Evolutionary conservation across 2,797 vertebrate genomes (phyloP), one percentile per base, ranked within the genome.

Genomic region (Cottoperca gobio): DNA sequence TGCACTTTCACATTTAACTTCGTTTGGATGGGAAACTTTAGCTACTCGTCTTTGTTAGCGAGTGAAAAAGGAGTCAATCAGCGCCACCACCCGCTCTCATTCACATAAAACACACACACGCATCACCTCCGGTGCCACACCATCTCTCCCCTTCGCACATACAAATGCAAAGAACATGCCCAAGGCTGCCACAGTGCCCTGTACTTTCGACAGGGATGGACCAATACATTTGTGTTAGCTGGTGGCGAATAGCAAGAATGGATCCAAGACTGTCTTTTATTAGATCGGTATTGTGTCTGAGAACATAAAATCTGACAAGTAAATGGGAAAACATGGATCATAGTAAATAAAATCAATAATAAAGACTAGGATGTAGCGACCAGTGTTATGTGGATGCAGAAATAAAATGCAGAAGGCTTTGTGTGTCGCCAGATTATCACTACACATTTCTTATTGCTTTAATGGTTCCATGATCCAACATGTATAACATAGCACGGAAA

Each of bases 321-420:
- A 90, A 92, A 91, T 92, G 88, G 88, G 88, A 91, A 89, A 88
- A 87, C 90, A 91, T 94, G 88, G 88, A 90, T 91, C 90, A 90
- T 66, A 19, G 28, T 40, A 58, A 63, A 86, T 79, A 88, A 87
- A 80, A 88, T 90, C 89, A 73, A 91, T 91, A 86, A 72, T 70
- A 86, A 83, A 83, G 83, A 78, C 68, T 16, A 49, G 79, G 73
- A 90, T 70, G 78, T 76, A 74, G 85, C 33, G 52, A 64, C 26
- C 42, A 31, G 48, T 14, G 69, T 64, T 77, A 67, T 53, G 72
- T 37, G 81, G 62, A 61, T 31, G 72, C 28, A n/a, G n/a, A n/a
- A n/a, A n/a, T n/a, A n/a, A n/a, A n/a, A n/a, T n/a, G n/a, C n/a
- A 11, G 46, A 6, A 5, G 62, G 76, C 75, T 83, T 86, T 77